phyloP scores from a whole-genome alignment of 92 coral and sea anemone species.

The Blastomussa wellsi region DNA sequence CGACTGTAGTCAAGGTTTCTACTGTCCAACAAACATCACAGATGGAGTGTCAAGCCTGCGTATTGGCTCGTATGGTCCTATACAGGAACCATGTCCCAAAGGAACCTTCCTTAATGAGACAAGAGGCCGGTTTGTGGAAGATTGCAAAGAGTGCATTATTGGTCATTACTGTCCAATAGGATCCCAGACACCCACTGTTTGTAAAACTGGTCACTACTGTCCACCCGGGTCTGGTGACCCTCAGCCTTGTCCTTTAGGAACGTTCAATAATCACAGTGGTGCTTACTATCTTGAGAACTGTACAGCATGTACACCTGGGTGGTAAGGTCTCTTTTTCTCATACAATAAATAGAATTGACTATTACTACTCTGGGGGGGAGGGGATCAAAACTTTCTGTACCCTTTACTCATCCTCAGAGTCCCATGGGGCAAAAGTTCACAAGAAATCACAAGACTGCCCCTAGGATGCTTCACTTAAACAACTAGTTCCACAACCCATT shows the following conservation, averaged over 20 bases:
- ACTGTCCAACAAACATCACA: constrained; percentile 97
- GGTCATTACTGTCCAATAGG: constrained; percentile 89
- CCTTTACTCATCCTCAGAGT: too few species aligned
- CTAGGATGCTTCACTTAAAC: too few species aligned
- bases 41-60: constrained; percentile 87
- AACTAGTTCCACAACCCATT: too few species aligned
- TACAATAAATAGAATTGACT: background rate
- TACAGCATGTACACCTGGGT: constrained; percentile 91
- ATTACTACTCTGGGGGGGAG: too few species aligned
- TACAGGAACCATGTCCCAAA: constrained; percentile 92
- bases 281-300: constrained; percentile 84
- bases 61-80: constrained; percentile 96
- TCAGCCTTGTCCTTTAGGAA: constrained; percentile 95
- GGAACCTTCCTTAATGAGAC: constrained; percentile 76
- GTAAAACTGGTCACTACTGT: constrained; percentile 87
- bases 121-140: constrained; percentile 74
- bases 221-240: constrained; percentile 97
- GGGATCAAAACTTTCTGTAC: too few species aligned
- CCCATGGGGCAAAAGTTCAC: too few species aligned
- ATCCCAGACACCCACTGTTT: constrained; percentile 68
- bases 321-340: constrained; percentile 51
- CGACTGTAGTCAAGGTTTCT: constrained; percentile 77
- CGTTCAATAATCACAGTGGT: constrained; percentile 73
- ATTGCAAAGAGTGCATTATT: constrained; percentile 75
- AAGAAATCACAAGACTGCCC: too few species aligned